These are phyloP conservation scores for Acronicta leporina DNA, from an alignment of 2,888 invertebrate genomes.

Conservation along the genomic window DNA sequence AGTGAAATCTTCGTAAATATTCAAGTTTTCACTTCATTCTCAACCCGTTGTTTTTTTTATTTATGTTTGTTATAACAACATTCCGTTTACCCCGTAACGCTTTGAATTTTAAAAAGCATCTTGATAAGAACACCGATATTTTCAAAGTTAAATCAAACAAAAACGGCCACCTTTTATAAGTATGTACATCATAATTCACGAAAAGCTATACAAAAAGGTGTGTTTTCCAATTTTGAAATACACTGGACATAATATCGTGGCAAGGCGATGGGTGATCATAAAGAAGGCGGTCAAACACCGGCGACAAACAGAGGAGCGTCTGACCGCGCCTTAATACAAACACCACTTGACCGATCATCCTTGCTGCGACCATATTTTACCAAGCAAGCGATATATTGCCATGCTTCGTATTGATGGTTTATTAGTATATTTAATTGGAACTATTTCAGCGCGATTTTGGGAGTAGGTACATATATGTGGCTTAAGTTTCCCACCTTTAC, in stretches of 20 bases:
- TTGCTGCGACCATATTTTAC: slow-evolving; percentile 65
- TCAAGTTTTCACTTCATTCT: too few species aligned
- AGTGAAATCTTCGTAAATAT: too few species aligned
- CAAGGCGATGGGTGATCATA: slow-evolving; percentile 70
- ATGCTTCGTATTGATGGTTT: slow-evolving; percentile 43
- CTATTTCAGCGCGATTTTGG: slow-evolving; percentile 3
- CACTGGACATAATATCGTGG: slow-evolving; percentile 44
- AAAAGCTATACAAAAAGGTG: slow-evolving; percentile 40
- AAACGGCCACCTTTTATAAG: slow-evolving; percentile 4
- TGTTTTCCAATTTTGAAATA: slow-evolving; percentile 52
- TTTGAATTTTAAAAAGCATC: too few species aligned
- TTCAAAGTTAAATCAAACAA: slow-evolving; percentile 19
- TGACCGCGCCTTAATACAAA: slow-evolving; percentile 75
- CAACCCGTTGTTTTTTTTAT: too few species aligned
- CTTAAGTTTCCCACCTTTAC: background rate
- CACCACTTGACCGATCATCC: slow-evolving; percentile 85
- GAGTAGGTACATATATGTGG: background rate
- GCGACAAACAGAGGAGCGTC: slow-evolving; percentile 82
- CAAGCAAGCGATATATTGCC: slow-evolving; percentile 39
- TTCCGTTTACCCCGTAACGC: too few species aligned
- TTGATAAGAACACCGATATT: background rate
- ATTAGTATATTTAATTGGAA: slow-evolving; percentile 28
- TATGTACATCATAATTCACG: slow-evolving; percentile 39
- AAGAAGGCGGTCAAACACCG: slow-evolving; percentile 83
- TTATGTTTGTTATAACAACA: too few species aligned